Percentiles rank a stretch among this genome's conserved stretches.
Conservation (phyloP, 2,888 invertebrate genomes). For the Amblyteles armatorius region DNA sequence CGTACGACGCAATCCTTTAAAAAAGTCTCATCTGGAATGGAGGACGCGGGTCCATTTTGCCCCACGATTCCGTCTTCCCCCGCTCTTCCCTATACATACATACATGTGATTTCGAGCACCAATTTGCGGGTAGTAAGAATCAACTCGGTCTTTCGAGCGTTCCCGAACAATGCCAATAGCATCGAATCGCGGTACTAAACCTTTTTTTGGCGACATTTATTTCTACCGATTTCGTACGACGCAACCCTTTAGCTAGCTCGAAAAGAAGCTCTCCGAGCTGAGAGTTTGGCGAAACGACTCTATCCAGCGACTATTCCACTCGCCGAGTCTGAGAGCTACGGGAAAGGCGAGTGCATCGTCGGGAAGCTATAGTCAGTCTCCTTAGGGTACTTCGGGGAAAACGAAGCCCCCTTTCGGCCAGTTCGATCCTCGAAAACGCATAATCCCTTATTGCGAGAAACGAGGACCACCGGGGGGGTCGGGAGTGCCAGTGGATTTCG, state of each 20-base stretch:
- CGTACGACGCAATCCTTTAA: slow-evolving; percentile 27
- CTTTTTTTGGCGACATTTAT: slow-evolving; percentile 23
- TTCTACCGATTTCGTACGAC: slow-evolving; percentile 32
- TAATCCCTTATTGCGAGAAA: slow-evolving; percentile 53
- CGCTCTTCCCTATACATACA: neutral
- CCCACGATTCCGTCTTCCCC: too few relatives aligned
- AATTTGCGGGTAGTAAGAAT: slow-evolving; percentile 62
- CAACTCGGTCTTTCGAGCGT: slow-evolving; percentile 34
- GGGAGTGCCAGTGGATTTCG: slow-evolving; percentile 72
- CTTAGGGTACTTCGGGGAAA: slow-evolving; percentile 82
- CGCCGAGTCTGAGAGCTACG: slow-evolving; percentile 3
- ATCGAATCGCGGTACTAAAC: slow-evolving; percentile 42
- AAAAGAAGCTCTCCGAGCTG: slow-evolving; percentile 12
- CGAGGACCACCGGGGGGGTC: slow-evolving; percentile 18
- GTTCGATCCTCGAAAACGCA: slow-evolving; percentile 53
- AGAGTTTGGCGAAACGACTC: slow-evolving; percentile 38
- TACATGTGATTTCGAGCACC: slow-evolving; percentile 21
- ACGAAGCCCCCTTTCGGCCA: slow-evolving; percentile 72
- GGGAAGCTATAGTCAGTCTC: slow-evolving; percentile 72
- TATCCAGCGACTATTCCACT: slow-evolving; percentile 6
- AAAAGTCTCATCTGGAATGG: too few relatives aligned
- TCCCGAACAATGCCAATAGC: slow-evolving; percentile 39
- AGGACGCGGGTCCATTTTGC: too few relatives aligned
- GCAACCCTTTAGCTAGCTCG: slow-evolving; percentile 30
- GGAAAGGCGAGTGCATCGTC: slow-evolving; percentile 15